phyloP scores from a whole-genome alignment of 2,888 invertebrate genomes.

The Sturmia bella region DNA sequence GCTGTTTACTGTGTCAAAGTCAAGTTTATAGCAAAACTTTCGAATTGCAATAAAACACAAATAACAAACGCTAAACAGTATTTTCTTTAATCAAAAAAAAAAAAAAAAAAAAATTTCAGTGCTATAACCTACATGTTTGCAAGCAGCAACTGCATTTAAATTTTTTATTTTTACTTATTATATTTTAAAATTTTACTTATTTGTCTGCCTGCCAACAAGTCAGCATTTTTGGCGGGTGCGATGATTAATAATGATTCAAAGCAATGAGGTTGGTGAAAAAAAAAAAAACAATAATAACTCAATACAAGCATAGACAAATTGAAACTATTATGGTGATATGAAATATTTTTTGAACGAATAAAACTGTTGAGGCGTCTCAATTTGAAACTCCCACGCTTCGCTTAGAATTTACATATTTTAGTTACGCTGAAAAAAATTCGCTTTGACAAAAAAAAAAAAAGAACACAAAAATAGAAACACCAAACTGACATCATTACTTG shows the following conservation, averaged over 20 bases:
- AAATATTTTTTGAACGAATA: conserved; percentile 31
- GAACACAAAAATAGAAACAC: conserved; percentile 10
- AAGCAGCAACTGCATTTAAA: conserved; percentile 2
- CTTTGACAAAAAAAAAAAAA: background rate
- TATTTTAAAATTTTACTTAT: conserved; percentile 10
- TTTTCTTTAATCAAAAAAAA: too few relatives aligned
- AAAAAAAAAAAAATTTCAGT: background rate
- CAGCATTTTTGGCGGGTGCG: conserved; percentile 43
- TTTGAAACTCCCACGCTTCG: conserved; percentile 57
- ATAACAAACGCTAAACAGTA: background rate
- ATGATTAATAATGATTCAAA: conserved; percentile 41
- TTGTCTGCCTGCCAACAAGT: conserved; percentile 33
- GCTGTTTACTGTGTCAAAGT: conserved; percentile 71
- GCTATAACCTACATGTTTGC: background rate
- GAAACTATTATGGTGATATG: background rate
- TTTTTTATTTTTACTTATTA: conserved; percentile 9
- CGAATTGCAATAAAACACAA: background rate
- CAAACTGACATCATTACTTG: conserved; percentile 49
- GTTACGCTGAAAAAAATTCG: conserved; percentile 11
- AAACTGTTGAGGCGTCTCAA: conserved; percentile 62
- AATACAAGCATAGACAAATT: conserved; percentile 41
- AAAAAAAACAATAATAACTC: background rate
- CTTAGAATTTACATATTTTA: conserved; percentile 28
- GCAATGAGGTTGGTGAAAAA: background rate
- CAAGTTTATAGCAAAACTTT: conserved; percentile 71